A percentile compares a stretch with the other conserved stretches of the same genome.
Conservation (phyloP, 2,113 vertebrate species). For the Thryonomys swinderianus region DNA sequence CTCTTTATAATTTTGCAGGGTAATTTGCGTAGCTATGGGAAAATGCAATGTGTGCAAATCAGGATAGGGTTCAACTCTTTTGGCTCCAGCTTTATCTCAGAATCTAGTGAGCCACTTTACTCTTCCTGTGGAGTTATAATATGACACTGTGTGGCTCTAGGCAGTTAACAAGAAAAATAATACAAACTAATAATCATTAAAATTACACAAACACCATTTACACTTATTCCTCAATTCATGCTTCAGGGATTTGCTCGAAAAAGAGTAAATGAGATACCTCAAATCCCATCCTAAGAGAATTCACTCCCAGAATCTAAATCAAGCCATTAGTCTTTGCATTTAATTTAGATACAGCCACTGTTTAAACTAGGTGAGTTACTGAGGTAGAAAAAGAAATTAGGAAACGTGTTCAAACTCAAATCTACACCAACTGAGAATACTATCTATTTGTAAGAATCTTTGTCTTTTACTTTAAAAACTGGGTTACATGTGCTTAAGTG, state of each 20-base stretch:
- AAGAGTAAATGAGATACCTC: slow-evolving; percentile 16
- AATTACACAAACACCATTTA: slow-evolving; percentile 10
- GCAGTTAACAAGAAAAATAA: background rate
- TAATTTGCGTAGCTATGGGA: slow-evolving; percentile 29
- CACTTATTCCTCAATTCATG: slow-evolving; percentile 12
- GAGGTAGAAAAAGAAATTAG: background rate
- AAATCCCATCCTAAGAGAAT: background rate
- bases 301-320: background rate
- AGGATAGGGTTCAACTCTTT: background rate
- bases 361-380: background rate
- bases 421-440: rapidly evolving
- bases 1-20: slow-evolving; percentile 1
- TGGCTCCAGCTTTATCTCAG: background rate
- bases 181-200: slow-evolving; percentile 21
- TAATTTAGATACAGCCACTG: background rate
- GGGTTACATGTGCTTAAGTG: background rate
- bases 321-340: background rate
- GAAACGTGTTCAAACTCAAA: background rate
- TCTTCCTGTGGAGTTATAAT: background rate
- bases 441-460: background rate
- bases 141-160: background rate
- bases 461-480: background rate
- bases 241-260: slow-evolving; percentile 24
- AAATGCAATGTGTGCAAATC: background rate
- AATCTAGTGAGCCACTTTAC: background rate